A percentile compares a stretch with the other conserved stretches of the same genome.
phyloP scores from a whole-genome alignment of 92 coral and sea anemone genomes.

The Bergia puertoricense region DNA sequence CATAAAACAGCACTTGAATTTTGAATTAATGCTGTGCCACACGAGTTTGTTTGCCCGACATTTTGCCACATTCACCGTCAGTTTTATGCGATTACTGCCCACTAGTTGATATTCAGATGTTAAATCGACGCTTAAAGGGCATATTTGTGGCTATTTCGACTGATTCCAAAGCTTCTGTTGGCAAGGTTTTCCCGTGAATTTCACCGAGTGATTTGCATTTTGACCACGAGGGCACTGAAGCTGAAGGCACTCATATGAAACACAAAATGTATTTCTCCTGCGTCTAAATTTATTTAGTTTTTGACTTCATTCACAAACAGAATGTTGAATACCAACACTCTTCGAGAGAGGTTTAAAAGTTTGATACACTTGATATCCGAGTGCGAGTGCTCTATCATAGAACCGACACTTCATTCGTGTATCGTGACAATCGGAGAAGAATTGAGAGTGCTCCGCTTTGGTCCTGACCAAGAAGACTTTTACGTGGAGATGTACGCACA shows the following conservation, averaged over 20 bases:
- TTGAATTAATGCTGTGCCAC: background rate
- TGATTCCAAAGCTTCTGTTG: background rate
- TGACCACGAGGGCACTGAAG: background rate
- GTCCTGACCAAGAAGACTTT: slow-evolving; percentile 35
- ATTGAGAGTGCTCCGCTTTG: slow-evolving; percentile 24
- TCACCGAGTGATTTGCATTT: background rate
- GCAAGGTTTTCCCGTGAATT: background rate
- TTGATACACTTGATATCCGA: slow-evolving; percentile 17
- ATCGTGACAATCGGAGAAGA: slow-evolving; percentile 37
- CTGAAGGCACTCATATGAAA: background rate
- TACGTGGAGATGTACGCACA: slow-evolving; percentile 31
- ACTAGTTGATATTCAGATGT: background rate
- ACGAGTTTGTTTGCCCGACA: background rate
- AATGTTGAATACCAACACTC: background rate
- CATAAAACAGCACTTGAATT: background rate
- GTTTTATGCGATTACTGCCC: background rate
- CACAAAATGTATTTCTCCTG: no score
- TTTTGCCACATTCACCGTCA: background rate
- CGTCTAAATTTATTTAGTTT: background rate
- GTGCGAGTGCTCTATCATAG: slow-evolving; percentile 18
- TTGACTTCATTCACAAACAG: background rate
- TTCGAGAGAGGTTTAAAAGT: slow-evolving; percentile 32
- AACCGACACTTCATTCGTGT: slow-evolving; percentile 26
- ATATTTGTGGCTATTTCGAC: background rate
- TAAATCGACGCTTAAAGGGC: background rate